Conservation (phyloP, 1,140 invertebrate genomes). For the Aporrectodea caliginosa region DNA sequence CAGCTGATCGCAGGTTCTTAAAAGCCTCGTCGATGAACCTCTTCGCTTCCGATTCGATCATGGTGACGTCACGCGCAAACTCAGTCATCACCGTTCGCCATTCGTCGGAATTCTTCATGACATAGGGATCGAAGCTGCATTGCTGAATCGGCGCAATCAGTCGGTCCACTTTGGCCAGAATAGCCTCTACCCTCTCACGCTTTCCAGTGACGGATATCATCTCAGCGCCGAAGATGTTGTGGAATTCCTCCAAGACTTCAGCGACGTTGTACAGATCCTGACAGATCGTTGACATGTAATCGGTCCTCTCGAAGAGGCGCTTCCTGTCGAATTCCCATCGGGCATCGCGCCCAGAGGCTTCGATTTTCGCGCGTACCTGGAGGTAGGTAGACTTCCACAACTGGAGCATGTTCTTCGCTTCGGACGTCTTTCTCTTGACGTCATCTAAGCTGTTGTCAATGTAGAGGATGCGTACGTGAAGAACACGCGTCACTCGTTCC, state of each 20-base stretch:
- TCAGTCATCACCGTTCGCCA: conserved; percentile 75
- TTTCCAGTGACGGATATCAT: conserved; percentile 74
- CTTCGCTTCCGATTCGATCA: conserved; percentile 73
- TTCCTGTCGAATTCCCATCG: conserved; percentile 86
- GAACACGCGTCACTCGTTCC: conserved; percentile 67
- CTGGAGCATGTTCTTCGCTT: conserved; percentile 63
- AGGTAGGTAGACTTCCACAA: conserved; percentile 67
- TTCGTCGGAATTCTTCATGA: conserved; percentile 69
- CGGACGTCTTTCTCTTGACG: conserved; percentile 50
- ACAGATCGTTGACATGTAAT: conserved; percentile 74
- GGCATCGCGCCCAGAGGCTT: conserved; percentile 71
- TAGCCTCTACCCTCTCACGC: conserved; percentile 70
- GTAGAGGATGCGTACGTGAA: conserved; percentile 69
- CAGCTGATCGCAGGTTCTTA: conserved; percentile 70
- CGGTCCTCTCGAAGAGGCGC: conserved; percentile 72
- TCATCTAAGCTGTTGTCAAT: conserved; percentile 57
- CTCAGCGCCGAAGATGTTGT: conserved; percentile 72
- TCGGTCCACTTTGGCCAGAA: conserved; percentile 66
- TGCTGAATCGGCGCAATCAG: conserved; percentile 60
- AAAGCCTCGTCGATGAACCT: conserved; percentile 82
- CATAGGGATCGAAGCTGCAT: conserved; percentile 70
- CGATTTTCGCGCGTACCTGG: conserved; percentile 74
- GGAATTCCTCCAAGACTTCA: conserved; percentile 57
- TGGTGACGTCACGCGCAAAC: conserved; percentile 69
- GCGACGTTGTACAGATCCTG: conserved; percentile 70